These are phyloP conservation scores for Nasonovia ribisnigri DNA, from an alignment of 2,888 invertebrate species.

Conservation along the genomic window DNA sequence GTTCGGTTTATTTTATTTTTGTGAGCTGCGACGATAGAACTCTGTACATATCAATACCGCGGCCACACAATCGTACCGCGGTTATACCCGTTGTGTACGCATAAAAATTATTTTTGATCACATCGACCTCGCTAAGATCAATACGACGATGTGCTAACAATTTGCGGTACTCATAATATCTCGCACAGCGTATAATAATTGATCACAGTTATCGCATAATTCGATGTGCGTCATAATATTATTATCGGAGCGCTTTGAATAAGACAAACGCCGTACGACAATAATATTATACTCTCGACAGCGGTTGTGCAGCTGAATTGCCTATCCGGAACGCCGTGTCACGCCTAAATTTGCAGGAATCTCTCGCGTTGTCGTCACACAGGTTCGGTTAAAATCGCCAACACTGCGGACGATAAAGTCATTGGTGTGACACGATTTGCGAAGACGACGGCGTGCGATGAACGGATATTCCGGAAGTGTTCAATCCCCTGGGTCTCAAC, in stretches of 20 bases:
- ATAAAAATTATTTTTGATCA: not conserved
- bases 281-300: not conserved
- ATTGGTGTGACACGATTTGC: not conserved
- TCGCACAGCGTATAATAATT: not conserved
- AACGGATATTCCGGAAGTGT: not conserved
- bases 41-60: not conserved
- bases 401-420: not conserved
- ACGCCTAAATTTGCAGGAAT: not conserved
- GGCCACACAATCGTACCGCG: not conserved
- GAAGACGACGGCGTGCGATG: not conserved
- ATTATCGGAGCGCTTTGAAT: not conserved
- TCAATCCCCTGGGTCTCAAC: no score
- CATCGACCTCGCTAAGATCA: not conserved
- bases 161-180: not conserved
- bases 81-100: not conserved
- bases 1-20: not conserved
- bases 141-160: not conserved
- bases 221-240: no score
- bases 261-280: not conserved
- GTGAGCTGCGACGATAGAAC: not conserved
- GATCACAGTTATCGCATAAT: no score
- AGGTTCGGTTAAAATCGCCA: no score
- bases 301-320: not conserved
- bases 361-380: not conserved
- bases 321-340: not conserved